phyloP scores from a whole-genome alignment of 2,797 vertebrate genomes.

The Tadarida brasiliensis region DNA sequence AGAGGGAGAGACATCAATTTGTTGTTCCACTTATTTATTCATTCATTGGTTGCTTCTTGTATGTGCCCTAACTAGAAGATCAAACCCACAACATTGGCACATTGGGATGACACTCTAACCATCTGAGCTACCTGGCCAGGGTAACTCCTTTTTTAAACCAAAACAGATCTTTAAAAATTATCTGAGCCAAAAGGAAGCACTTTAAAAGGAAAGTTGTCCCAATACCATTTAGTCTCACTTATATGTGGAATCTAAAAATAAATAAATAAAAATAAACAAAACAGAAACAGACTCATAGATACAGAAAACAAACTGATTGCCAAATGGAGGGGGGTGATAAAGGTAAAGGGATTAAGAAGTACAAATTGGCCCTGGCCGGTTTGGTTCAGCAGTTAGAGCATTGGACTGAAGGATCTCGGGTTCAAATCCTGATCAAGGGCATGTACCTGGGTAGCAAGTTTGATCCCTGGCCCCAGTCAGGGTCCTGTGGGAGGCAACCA shows the following conservation, averaged over 20 bases:
- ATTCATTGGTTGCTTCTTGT: background rate
- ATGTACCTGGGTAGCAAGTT: too few relatives aligned
- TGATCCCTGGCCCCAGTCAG: too few relatives aligned
- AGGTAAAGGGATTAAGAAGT: background rate
- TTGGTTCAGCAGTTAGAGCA: too few relatives aligned
- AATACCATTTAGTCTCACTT: background rate
- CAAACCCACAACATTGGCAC: background rate
- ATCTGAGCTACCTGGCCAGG: background rate
- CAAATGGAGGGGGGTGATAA: background rate
- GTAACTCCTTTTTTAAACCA: background rate
- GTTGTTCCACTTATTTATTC: background rate
- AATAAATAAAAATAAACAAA: background rate
- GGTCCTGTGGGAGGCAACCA: too few relatives aligned
- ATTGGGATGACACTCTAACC: background rate
- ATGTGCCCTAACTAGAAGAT: background rate
- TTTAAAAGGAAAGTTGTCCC: conserved; percentile 27
- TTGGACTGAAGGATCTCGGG: too few relatives aligned
- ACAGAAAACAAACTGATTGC: background rate
- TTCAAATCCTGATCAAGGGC: too few relatives aligned
- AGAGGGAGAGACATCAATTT: background rate
- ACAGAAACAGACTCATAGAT: background rate
- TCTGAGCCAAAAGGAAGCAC: background rate
- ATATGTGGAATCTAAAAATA: background rate
- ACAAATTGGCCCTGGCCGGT: background rate
- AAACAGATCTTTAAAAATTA: background rate